Conservation (phyloP, 2,888 invertebrate genomes). For the Boloria euphrosyne region DNA sequence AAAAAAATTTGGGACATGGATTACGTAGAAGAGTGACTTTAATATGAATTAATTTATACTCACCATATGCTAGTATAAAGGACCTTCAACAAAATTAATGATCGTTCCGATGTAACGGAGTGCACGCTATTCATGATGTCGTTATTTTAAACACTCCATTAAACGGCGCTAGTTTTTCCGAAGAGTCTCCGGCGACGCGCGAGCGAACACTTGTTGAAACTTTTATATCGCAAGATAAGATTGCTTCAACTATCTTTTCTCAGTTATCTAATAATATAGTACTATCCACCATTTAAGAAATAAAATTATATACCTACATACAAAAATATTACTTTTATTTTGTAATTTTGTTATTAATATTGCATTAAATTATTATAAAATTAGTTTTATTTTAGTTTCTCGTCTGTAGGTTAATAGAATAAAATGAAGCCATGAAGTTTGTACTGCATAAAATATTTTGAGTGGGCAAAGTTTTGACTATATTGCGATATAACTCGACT, state of each 20-base stretch:
- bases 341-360: too few relatives aligned
- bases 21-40: not conserved
- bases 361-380: too few relatives aligned
- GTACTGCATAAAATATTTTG: not conserved
- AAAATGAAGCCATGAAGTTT: too few relatives aligned
- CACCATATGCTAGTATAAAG: not conserved
- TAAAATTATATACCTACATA: too few relatives aligned
- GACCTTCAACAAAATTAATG: not conserved
- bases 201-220: slow-evolving; percentile 12
- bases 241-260: not conserved
- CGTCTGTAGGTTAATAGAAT: too few relatives aligned
- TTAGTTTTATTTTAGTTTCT: too few relatives aligned
- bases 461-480: not conserved
- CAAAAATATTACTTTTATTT: too few relatives aligned
- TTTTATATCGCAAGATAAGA: slow-evolving; percentile 3
- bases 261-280: too few relatives aligned
- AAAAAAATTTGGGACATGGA: too few relatives aligned
- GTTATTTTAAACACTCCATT: slow-evolving; percentile 20
- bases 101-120: slow-evolving; percentile 6
- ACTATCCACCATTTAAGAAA: not conserved
- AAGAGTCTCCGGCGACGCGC: not conserved
- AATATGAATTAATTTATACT: not conserved
- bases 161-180: slow-evolving; percentile 11
- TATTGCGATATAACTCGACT: slow-evolving; percentile 3
- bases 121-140: slow-evolving; percentile 2